Conservation (phyloP, 2,888 invertebrate species). For the Epirrita christyi region DNA sequence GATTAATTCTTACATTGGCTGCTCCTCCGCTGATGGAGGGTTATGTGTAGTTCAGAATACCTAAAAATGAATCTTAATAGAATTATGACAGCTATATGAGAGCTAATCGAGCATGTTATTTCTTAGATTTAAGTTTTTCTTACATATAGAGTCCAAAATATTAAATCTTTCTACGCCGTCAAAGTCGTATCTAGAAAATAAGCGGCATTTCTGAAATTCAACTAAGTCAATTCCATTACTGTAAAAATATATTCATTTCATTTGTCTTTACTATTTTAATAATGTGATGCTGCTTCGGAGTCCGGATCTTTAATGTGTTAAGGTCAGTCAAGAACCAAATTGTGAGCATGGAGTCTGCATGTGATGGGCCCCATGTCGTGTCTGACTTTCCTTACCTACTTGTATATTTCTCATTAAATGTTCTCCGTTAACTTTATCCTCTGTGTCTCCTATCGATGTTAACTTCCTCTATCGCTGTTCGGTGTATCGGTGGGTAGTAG, state of each 20-base stretch:
- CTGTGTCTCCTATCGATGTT: slow-evolving; percentile 39
- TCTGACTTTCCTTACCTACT: slow-evolving; percentile 47
- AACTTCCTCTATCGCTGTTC: slow-evolving; percentile 29
- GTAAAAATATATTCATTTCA: slow-evolving; percentile 54
- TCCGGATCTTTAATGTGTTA: slow-evolving; percentile 77
- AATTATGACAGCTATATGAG: slow-evolving; percentile 32
- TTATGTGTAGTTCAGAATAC: slow-evolving; percentile 1
- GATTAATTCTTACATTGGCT: slow-evolving; percentile 48
- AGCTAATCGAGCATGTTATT: slow-evolving; percentile 55
- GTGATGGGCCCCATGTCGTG: slow-evolving; percentile 64
- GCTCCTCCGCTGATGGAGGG: neutral
- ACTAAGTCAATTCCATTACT: slow-evolving; percentile 21
- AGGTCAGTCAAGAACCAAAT: slow-evolving; percentile 74
- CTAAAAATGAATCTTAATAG: neutral
- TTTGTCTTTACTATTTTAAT: slow-evolving; percentile 70
- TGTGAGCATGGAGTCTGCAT: slow-evolving; percentile 79
- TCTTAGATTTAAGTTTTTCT: slow-evolving; percentile 45
- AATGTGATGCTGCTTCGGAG: slow-evolving; percentile 83
- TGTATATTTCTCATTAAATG: slow-evolving; percentile 41
- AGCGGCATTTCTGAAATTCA: slow-evolving; percentile 22
- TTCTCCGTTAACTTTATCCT: slow-evolving; percentile 46
- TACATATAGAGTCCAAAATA: slow-evolving; percentile 24
- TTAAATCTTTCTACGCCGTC: slow-evolving; percentile 19
- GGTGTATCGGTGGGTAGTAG: slow-evolving; percentile 46
- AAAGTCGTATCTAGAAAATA: slow-evolving; percentile 18